A percentile compares a stretch with the other conserved stretches of the same genome.
Evolutionary conservation across 2,113 vertebrate species (phyloP).

Genomic region (Pachyramphus minor): DNA sequence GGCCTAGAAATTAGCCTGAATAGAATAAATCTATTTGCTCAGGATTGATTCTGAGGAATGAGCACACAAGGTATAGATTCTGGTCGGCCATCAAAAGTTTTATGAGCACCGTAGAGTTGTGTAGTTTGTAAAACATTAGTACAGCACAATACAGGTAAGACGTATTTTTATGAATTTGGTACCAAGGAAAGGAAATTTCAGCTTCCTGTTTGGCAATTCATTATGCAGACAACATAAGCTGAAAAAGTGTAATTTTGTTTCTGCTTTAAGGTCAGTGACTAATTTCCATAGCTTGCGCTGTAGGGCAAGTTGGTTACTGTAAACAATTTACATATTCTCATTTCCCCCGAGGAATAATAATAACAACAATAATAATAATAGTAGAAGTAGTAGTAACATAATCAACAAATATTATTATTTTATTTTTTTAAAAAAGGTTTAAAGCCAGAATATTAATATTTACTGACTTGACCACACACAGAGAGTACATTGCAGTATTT

Average conservation of each 20-base stretch:
- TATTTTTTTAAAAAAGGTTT: not conserved
- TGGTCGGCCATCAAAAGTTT: not conserved
- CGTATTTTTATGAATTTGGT: not conserved
- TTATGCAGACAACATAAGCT: not conserved
- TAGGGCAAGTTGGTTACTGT: not conserved
- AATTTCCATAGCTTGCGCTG: not conserved
- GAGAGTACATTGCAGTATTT: not conserved
- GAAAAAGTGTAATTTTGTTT: not conserved
- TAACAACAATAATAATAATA: not conserved
- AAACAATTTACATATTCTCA: not conserved
- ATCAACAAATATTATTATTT: not conserved
- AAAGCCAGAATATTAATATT: not conserved
- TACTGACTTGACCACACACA: not conserved
- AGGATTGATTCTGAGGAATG: not conserved
- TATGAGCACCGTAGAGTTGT: not conserved
- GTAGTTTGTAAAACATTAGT: not conserved
- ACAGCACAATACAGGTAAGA: not conserved
- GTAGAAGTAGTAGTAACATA: no score
- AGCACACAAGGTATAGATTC: not conserved
- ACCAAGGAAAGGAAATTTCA: not conserved
- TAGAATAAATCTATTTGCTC: not conserved
- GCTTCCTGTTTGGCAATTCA: not conserved
- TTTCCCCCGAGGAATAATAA: not conserved
- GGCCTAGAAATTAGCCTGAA: not conserved
- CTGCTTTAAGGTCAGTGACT: slow-evolving; percentile 1